phyloP scores from a whole-genome alignment of 2,888 invertebrate species.

The Drosophila suboccidentalis region DNA sequence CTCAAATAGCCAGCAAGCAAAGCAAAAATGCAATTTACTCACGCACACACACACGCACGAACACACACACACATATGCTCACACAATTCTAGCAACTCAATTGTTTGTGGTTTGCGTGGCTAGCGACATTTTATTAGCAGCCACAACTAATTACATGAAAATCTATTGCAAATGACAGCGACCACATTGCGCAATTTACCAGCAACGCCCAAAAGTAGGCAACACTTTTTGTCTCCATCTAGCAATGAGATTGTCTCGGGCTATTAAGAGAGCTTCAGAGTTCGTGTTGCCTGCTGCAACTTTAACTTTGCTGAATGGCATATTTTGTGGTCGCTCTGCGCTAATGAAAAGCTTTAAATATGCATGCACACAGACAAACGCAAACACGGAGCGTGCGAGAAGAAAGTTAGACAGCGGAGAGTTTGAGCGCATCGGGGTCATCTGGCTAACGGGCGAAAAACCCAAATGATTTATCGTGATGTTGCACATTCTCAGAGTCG shows the following conservation, averaged over 20 bases:
- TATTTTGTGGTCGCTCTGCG: slow-evolving; percentile 24
- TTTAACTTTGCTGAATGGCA: slow-evolving; percentile 31
- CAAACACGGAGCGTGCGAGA: neutral
- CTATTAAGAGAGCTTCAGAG: slow-evolving; percentile 11
- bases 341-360: slow-evolving; percentile 49
- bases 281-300: slow-evolving; percentile 1
- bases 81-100: slow-evolving; percentile 35
- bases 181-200: slow-evolving; percentile 52
- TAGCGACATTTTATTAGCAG: slow-evolving; percentile 67
- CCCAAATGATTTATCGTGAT: slow-evolving; percentile 53
- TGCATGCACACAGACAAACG: slow-evolving; percentile 14
- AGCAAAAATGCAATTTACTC: slow-evolving; percentile 54
- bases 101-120: slow-evolving; percentile 60
- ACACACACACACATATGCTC: slow-evolving; percentile 13
- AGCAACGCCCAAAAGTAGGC: slow-evolving; percentile 46
- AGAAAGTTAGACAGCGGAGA: slow-evolving; percentile 20
- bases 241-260: slow-evolving; percentile 2
- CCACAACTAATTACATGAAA: slow-evolving; percentile 67
- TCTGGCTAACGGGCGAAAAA: slow-evolving; percentile 24
- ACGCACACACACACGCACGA: slow-evolving; percentile 3
- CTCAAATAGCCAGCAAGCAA: slow-evolving; percentile 46
- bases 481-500: slow-evolving; percentile 37
- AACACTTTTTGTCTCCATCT: slow-evolving; percentile 35
- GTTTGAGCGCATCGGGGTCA: slow-evolving; percentile 41
- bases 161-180: slow-evolving; percentile 57